phyloP scores from a whole-genome alignment of 2,113 vertebrate species.

The Pycnonotus jocosus region DNA sequence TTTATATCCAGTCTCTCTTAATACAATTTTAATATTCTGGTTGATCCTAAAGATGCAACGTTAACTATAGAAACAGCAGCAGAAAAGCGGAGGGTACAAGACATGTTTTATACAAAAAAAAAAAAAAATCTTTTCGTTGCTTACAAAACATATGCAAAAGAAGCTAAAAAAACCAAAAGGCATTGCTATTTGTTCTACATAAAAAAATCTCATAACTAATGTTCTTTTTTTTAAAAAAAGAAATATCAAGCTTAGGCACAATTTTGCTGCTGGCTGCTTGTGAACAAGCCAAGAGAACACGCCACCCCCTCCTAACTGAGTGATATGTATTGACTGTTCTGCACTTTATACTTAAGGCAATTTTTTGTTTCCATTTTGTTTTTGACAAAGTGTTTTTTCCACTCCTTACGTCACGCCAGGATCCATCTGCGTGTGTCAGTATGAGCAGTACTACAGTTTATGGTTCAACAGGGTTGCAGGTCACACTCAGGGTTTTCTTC shows the following conservation, averaged over 20 bases:
- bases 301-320: constrained; percentile 53
- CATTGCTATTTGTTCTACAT: constrained; percentile 73
- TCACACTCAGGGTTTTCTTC: constrained; percentile 21
- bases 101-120: constrained; percentile 73
- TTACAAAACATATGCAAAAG: constrained; percentile 80
- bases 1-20: constrained; percentile 66
- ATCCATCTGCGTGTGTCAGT: constrained; percentile 23
- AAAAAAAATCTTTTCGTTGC: constrained; percentile 61
- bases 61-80: constrained; percentile 74
- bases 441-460: constrained; percentile 53
- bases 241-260: constrained; percentile 76
- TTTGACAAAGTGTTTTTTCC: constrained; percentile 50
- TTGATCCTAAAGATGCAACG: constrained; percentile 67
- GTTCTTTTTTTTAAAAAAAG: constrained; percentile 71
- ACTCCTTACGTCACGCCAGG: constrained; percentile 35
- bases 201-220: constrained; percentile 74
- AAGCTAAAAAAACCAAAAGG: constrained; percentile 71
- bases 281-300: constrained; percentile 61
- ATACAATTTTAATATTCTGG: constrained; percentile 70
- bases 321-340: constrained; percentile 57
- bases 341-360: constrained; percentile 77
- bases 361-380: constrained; percentile 51
- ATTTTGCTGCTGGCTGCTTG: constrained; percentile 73
- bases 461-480: constrained; percentile 20
- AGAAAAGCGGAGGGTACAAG: constrained; percentile 71